Base-by-base conservation (phyloP, 2,888 invertebrate genomes). In the Sinotaia quadrata region DNA sequence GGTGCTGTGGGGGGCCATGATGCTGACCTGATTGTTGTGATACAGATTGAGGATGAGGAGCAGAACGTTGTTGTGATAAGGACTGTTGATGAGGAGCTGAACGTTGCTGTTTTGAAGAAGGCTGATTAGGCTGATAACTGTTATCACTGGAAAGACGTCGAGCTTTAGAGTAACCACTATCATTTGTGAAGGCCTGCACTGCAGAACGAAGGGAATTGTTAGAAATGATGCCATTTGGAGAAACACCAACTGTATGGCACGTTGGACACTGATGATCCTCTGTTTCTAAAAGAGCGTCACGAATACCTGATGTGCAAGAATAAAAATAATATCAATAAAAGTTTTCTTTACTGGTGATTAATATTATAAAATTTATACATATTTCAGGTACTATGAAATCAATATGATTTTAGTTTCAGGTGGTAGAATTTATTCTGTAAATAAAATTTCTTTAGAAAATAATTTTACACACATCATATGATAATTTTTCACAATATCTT, bases 201-300 rank as follows among this genome's bases (percentile, higher is more conserved):
- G 95, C 94, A 81, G 93, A 95, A 56, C 97, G 91, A 70, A 97
- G 89, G 90, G 95, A 96, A 79, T 81, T 92, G 87, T 97, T 97
- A 2, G 97, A 96, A 79, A 97, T 96, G 51, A 98, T 91, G 1
- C 95, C 95, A 58, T 94, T 95, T 0, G 97, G 97, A 0, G 96
- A 95, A 56, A 96, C 94, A 81, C 95, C 96, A 81, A 94, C 94
- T 86, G 97, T 96, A 69, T 94, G 93, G 86, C 98, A 98, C 82
- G 95, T 94, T 0, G 97, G 97, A 88, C 98, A 98, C 86, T 96
- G 95, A 81, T 96, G 96, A 73, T 97, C 96, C 83, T 97, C 97
- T 0, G 96, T 95, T 85, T 97, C 97, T 67, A 98, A 87, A 58
- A 98, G 89, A 56, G 93, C 93, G 72, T 93, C 94, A 75, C 97